Base-by-base conservation (phyloP, 1,140 invertebrate genomes). In the Drosophila sechellia region DNA sequence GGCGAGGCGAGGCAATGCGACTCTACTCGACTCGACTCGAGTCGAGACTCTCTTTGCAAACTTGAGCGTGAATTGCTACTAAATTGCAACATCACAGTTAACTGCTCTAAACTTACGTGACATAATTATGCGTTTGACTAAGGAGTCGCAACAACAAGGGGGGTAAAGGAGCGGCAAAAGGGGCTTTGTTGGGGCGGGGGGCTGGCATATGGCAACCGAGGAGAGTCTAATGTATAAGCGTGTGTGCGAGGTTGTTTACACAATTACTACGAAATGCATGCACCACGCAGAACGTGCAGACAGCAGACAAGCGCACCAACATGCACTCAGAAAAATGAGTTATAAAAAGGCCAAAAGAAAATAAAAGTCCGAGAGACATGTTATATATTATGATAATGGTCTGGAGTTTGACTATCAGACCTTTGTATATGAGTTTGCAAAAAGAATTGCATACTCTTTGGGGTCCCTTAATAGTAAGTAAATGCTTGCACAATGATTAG, bases 91-190 rank as follows among this genome's bases (percentile, higher is more conserved):
- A 87, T 76, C 66, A 69, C 72, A 87, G 84, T 83, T 89, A 89
- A 89, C 84, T 89, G 79, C 84, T 89, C 74, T 89, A 89, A 89
- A 87, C 84, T 89, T 89, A 89, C 84, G 84, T 89, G 84, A 89
- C 84, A 89, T 89, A 89, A 89, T 89, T 89, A 89, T 89, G 84
- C 84, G 77, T 79, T 87, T 86, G 74, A 77, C 83, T 81, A 87
- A 79, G 75, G 73, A 65, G 83, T 64, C 68, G 53, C 66, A 68
- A 59, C 83, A 78, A 60, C 54, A 56, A 52, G 10, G 20, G 20
- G 15, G 34, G n/a, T 0, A n/a, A 39, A 13, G 37, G 37, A 39
- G 13, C 0, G 37, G 13, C 11, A 13, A 39, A 0, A 39, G 48
- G n/a, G 48, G 5, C 5, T 13, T 4, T 11, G n/a, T 12, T 42